Evolutionary conservation across 1,140 invertebrate genomes (phyloP).

Genomic region (Nasonia vitripennis): DNA sequence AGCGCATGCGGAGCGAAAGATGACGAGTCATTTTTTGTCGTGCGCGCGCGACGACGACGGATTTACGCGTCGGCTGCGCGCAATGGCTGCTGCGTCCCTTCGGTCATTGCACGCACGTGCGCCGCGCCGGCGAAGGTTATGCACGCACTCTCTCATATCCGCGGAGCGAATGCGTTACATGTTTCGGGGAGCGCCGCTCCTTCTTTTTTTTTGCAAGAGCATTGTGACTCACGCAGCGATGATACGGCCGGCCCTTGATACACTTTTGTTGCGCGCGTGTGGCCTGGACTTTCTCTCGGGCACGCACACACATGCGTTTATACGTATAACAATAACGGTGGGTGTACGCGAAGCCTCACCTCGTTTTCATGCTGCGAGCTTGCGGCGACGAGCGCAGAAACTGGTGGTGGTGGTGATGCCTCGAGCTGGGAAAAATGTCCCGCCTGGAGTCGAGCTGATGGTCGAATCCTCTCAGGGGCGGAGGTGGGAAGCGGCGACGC

Average conservation of each 20-base stretch:
- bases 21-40: conserved; percentile 12
- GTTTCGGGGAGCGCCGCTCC: neutral
- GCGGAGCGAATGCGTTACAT: conserved; percentile 7
- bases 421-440: neutral
- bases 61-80: conserved; percentile 30
- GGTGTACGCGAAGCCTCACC: conserved; percentile 61
- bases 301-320: no score
- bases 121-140: conserved; percentile 37
- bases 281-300: no score
- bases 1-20: neutral
- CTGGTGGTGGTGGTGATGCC: neutral
- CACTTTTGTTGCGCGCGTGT: neutral
- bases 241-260: conserved; percentile 10
- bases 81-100: neutral
- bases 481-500: conserved; percentile 45
- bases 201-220: conserved; percentile 18
- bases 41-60: conserved; percentile 13
- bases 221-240: conserved; percentile 20
- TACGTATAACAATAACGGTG: no score
- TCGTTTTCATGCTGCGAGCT: conserved; percentile 69
- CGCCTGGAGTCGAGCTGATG: neutral
- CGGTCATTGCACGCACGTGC: conserved; percentile 25
- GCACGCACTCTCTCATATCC: conserved; percentile 3
- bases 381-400: neutral
- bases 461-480: conserved; percentile 47